phyloP scores from a whole-genome alignment of 1,140 invertebrate genomes.

The Pentalonia nigronervosa region DNA sequence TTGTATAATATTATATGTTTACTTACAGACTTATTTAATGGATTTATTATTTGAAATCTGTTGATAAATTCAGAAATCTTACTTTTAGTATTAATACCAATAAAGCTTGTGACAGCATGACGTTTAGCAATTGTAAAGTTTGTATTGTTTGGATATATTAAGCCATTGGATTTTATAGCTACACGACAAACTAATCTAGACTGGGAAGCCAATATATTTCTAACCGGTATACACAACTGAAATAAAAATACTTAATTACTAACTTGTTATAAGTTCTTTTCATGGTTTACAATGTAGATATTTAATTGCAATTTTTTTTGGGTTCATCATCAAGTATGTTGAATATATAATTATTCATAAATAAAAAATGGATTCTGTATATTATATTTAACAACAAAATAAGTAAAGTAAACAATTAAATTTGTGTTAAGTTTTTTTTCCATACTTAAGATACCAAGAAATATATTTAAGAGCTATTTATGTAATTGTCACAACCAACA shows the following conservation, averaged over 20 bases:
- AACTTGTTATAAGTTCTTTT: not conserved
- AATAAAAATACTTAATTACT: not conserved
- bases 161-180: not conserved
- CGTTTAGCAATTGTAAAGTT: not conserved
- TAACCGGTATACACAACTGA: not conserved
- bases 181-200: not conserved
- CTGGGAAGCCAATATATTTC: not conserved
- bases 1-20: not conserved
- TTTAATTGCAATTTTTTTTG: no score
- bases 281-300: no score
- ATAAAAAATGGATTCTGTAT: not conserved
- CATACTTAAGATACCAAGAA: not conserved
- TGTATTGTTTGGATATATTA: not conserved
- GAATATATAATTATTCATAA: not conserved
- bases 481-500: no score
- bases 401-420: not conserved
- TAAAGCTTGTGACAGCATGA: not conserved
- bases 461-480: not conserved
- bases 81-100: not conserved
- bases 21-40: slow-evolving; percentile 44
- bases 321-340: no score
- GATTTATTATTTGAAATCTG: slow-evolving; percentile 42
- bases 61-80: not conserved
- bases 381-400: not conserved
- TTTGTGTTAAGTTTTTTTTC: not conserved